A percentile compares a stretch with the other conserved stretches of the same genome.
Evolutionary conservation across 1,140 invertebrate genomes (phyloP).

Genomic region (Cheumatopsyche charites): DNA sequence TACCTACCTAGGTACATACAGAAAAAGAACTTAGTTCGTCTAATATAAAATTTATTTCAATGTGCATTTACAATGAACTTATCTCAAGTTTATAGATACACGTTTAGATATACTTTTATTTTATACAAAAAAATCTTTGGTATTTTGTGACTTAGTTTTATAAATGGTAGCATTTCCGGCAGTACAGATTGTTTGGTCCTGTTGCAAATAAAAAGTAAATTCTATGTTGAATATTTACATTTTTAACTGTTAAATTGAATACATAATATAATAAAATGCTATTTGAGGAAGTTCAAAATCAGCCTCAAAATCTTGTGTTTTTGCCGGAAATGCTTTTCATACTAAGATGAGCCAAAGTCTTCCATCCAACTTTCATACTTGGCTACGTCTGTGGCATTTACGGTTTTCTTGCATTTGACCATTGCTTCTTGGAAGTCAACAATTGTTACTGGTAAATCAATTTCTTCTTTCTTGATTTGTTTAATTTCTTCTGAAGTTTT

Average conservation of each 20-base stretch:
- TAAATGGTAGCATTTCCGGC: slow-evolving; percentile 24
- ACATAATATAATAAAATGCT: not conserved
- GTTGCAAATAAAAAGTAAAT: not conserved
- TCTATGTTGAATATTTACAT: slow-evolving; percentile 10
- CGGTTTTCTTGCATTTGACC: slow-evolving; percentile 92
- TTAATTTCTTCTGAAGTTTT: slow-evolving; percentile 92
- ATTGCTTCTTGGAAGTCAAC: slow-evolving; percentile 89
- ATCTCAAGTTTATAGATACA: not conserved
- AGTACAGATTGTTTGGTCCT: not conserved
- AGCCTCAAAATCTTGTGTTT: slow-evolving; percentile 42
- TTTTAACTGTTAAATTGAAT: not conserved
- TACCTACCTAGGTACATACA: no score
- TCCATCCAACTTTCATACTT: slow-evolving; percentile 98
- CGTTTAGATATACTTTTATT: no score
- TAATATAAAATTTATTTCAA: slow-evolving; percentile 15
- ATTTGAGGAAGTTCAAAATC: slow-evolving; percentile 40
- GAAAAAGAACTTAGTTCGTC: not conserved
- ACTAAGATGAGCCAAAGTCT: slow-evolving; percentile 85
- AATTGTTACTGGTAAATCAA: slow-evolving; percentile 89
- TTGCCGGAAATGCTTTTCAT: slow-evolving; percentile 47
- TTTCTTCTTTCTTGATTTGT: slow-evolving; percentile 89
- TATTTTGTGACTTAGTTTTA: not conserved
- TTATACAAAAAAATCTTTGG: not conserved
- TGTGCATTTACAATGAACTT: slow-evolving; percentile 12
- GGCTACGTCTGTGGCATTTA: slow-evolving; percentile 88